A percentile compares a stretch with the other conserved stretches of the same genome.
These are phyloP conservation scores for Tenthredo amoena DNA, from an alignment of 2,888 invertebrate genomes.

Conservation along the genomic window DNA sequence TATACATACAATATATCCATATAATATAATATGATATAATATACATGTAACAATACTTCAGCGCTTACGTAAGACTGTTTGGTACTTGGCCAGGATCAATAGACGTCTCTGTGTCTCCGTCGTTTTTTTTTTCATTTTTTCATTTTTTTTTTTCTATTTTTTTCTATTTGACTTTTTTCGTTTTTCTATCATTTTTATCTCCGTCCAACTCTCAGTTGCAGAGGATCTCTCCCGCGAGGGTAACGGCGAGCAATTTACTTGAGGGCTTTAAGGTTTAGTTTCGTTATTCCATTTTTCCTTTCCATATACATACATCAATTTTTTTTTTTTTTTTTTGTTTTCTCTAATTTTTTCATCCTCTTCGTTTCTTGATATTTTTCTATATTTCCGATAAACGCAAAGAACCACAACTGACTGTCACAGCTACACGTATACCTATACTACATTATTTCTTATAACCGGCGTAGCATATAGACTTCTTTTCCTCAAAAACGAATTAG, in stretches of 20 bases:
- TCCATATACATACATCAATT: background rate
- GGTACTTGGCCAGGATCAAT: constrained; percentile 48
- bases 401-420: background rate
- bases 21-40: background rate
- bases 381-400: background rate
- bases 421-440: too few relatives aligned
- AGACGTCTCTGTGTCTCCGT: background rate
- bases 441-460: too few relatives aligned
- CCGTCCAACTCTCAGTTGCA: background rate
- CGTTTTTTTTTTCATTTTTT: background rate
- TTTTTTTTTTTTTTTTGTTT: background rate
- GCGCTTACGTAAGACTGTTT: constrained; percentile 38
- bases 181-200: background rate
- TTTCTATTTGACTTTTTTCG: background rate
- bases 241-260: constrained; percentile 23
- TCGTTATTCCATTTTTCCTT: background rate
- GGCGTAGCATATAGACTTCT: too few relatives aligned
- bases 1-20: background rate
- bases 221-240: background rate
- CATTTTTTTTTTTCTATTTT: background rate
- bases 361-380: background rate
- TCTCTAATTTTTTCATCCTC: background rate
- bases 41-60: constrained; percentile 10
- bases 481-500: too few relatives aligned
- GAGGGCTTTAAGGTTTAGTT: background rate